Base-by-base conservation (phyloP, 2,113 vertebrate species). In the Smithornis capensis region DNA sequence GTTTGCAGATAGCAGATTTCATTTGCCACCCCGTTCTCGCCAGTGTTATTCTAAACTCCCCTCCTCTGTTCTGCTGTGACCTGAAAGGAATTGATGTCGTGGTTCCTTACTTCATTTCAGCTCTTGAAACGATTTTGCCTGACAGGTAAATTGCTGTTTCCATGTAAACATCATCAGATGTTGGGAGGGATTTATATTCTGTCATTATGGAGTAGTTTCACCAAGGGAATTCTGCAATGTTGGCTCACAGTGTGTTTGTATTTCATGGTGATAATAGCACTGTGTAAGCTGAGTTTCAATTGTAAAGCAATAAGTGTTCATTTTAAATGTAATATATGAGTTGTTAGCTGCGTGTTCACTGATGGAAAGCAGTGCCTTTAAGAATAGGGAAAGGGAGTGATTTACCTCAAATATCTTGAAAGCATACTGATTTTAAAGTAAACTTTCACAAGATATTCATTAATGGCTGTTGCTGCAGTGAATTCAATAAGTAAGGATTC, bases 71-170 rank as follows among this genome's bases (percentile, higher is more conserved):
- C 98, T 99, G 99, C 97, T 99, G 99, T 93, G 99, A 99, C 98
- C 98, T 99, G 97, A 99, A 99, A 92, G 99, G 99, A 85, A 99
- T 99, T 92, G 99, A 99, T 97, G 99, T 99, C 65, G 98, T 99
- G 81, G 99, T 99, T 96, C 99, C 99, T 75, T 99, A 99, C 97
- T 99, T 99, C 97, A 99, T 99, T 97, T 99, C 99, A 60, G 99
- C 99, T 90, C 98, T 99, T 93, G 99, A 99, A 97, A 99, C 98
- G 77, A 99, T 99, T 96, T 98, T 99, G 87, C 99, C 99, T 89
- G 99, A 99, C 98, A 99, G 99, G 99, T 99, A 97, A 98, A 94
- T 86, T 92, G 22, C 73, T 71, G 29, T 97, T 89, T 90, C 53
- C 69, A 8, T 95, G 3, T 81, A 80, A 75, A 49, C 29, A 24